Evolutionary conservation across 2,113 vertebrate species (phyloP).

Genomic region (Stictonetta naevosa): DNA sequence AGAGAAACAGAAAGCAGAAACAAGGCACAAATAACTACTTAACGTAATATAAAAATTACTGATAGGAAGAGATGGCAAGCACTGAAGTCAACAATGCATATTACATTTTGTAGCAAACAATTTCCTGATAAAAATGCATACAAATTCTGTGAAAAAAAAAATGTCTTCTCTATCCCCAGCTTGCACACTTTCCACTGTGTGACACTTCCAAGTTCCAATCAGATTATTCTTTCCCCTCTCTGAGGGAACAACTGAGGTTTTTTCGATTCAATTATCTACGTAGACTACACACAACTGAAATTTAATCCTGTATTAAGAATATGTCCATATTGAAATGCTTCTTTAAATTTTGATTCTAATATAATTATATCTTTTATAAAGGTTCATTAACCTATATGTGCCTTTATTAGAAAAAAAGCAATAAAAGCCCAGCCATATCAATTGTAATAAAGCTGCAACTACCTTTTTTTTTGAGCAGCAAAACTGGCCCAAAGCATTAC

Average conservation of each 20-base stretch:
- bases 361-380: background rate
- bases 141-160: background rate
- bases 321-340: background rate
- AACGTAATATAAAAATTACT: conserved; percentile 49
- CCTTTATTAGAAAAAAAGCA: background rate
- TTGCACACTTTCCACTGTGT: background rate
- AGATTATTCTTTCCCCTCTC: background rate
- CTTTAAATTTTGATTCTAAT: background rate
- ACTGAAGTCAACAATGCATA: background rate
- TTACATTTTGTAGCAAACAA: conserved; percentile 1
- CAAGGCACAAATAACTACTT: conserved; percentile 37
- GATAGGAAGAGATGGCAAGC: conserved; percentile 25
- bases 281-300: background rate
- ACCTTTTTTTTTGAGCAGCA: background rate
- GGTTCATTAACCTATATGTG: background rate
- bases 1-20: conserved; percentile 58
- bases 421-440: background rate
- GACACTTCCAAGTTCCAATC: background rate
- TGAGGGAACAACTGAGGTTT: rapidly evolving
- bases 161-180: background rate
- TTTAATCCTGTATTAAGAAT: background rate
- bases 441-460: background rate
- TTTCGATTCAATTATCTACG: background rate
- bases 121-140: conserved; percentile 26
- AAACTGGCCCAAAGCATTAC: background rate